A percentile compares a stretch with the other conserved stretches of the same genome.
Conservation (phyloP, 2,113 vertebrate genomes). For the Chaetodon trifascialis region DNA sequence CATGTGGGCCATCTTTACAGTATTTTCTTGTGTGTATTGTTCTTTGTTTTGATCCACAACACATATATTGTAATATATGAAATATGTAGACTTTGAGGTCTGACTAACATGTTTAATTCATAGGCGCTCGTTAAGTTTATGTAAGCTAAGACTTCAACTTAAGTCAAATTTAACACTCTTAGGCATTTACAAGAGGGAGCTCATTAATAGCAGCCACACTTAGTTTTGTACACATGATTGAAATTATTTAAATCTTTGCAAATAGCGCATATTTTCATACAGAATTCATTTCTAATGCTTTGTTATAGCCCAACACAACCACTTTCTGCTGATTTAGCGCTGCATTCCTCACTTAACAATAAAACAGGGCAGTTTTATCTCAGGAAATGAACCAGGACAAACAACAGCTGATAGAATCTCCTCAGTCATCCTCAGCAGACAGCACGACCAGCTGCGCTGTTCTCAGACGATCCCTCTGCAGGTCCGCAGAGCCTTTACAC, state of each 20-base stretch:
- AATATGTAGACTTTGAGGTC: neutral
- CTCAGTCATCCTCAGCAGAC: conserved; percentile 21
- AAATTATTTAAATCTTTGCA: neutral
- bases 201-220: neutral
- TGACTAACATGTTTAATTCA: no score
- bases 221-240: neutral
- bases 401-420: conserved; percentile 36
- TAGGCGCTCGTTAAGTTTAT: no score
- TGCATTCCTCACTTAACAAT: neutral
- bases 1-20: no score
- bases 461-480: conserved; percentile 17
- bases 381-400: conserved; percentile 17
- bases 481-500: neutral
- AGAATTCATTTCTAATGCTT: neutral
- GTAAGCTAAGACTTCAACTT: no score
- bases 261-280: neutral
- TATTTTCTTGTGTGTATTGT: no score
- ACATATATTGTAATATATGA: no score
- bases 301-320: neutral
- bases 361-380: neutral
- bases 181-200: neutral
- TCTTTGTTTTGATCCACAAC: no score
- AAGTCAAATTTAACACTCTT: neutral
- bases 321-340: neutral
- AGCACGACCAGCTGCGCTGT: conserved; percentile 13